phyloP scores from a whole-genome alignment of 2,888 invertebrate species.

The Tyria jacobaeae region DNA sequence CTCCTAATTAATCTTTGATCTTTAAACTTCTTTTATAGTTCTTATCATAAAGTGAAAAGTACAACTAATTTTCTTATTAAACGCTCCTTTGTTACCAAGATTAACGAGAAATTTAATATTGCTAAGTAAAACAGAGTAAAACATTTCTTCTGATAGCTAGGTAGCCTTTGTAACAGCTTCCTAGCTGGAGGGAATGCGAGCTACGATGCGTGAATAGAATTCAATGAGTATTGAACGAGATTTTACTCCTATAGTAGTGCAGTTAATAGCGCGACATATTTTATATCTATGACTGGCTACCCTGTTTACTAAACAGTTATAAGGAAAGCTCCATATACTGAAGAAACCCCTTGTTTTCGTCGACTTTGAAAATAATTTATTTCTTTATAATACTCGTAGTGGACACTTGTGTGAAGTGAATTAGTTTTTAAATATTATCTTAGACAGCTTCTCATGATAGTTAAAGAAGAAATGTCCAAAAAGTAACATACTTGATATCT shows the following conservation, averaged over 20 bases:
- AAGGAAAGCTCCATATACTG: too few relatives aligned
- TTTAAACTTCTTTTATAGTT: conserved; percentile 22
- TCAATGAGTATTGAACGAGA: conserved; percentile 7
- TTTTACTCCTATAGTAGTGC: background rate
- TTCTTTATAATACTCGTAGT: too few relatives aligned
- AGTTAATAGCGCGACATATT: background rate
- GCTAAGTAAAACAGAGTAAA: conserved; percentile 20
- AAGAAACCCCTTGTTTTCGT: background rate
- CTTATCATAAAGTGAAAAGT: conserved; percentile 27
- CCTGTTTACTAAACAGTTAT: background rate
- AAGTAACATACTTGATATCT: too few relatives aligned
- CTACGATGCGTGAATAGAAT: conserved; percentile 14
- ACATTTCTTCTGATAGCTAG: conserved; percentile 11
- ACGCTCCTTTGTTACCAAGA: conserved; percentile 27
- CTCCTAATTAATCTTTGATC: conserved; percentile 9
- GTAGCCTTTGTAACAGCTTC: conserved; percentile 10
- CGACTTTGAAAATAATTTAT: too few relatives aligned
- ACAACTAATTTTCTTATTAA: conserved; percentile 41
- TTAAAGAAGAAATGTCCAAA: too few relatives aligned
- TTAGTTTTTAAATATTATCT: too few relatives aligned
- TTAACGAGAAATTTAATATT: conserved; percentile 41
- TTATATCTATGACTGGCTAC: background rate
- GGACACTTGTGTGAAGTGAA: too few relatives aligned
- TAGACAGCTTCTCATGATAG: too few relatives aligned
- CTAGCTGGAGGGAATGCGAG: conserved; percentile 8